Evolutionary conservation across 2,888 invertebrate species (phyloP), one percentile per base, ranked within the genome.

Genomic region (Metallyticus violacea): DNA sequence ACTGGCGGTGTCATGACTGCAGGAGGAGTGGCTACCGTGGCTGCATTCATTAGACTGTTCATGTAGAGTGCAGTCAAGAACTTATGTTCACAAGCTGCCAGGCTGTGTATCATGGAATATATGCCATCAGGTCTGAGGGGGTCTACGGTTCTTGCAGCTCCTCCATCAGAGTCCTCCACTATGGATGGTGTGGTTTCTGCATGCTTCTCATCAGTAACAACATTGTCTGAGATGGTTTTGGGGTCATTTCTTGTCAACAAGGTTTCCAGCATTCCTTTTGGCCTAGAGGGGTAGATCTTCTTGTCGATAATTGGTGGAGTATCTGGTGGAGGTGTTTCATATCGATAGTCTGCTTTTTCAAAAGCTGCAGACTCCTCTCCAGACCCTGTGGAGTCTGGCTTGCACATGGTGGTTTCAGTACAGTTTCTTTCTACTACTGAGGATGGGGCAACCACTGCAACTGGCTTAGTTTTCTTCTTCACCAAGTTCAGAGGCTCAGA

Each of bases 361-460:
- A n/a, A n/a, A n/a, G n/a, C n/a, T 62, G 40, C 40, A 15, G 9
- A 15, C 40, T 62, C 40, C 4, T 62, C 40, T 26, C n/a, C 27
- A 83, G 77, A 2, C 9, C 28, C 83, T n/a, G 27, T 29, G 27
- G 77, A 28, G 25, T 77, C 83, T 77, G 83, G 26, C 7, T 83
- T 77, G 22, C 27, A 83, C 22, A 28, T 77, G 27, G 26, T 26
- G 76, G 76, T 83, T 26, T 81, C 40, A 62, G 28, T 6, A 62
- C 62, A 26, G 62, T 62, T 62, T 26, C 77, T 83, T 77, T 88
- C 88, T 4, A 90, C 88, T 29, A 90, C 90, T 85, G 92, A 90
- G 22, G 92, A 93, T 76, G 93, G 93, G 26, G 93, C 93, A 78
- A 93, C 93, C 86, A 93, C 92, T 81, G 93, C 93, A 86, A 93